A percentile compares a stretch with the other conserved stretches of the same genome.
These are phyloP conservation scores for Clarias magur DNA, from an alignment of 2,113 vertebrate genomes.

Conservation along the genomic window DNA sequence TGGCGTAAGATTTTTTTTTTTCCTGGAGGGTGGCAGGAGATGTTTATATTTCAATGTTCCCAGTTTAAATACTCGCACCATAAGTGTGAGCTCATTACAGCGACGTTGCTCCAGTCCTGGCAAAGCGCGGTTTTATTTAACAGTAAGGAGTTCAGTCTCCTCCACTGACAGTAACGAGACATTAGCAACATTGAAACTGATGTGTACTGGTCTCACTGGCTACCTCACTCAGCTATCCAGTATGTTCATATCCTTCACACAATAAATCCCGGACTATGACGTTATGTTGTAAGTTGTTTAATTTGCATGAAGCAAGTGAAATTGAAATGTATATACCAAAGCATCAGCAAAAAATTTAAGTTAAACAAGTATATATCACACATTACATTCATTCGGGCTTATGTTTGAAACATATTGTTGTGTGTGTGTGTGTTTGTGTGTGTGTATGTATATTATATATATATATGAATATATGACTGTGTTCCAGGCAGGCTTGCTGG, in stretches of 20 bases:
- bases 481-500: too few relatives aligned
- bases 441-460: too few relatives aligned
- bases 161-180: neutral
- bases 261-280: too few relatives aligned
- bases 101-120: neutral
- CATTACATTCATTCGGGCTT: too few relatives aligned
- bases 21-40: neutral
- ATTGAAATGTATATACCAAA: too few relatives aligned
- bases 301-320: too few relatives aligned
- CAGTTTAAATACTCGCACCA: neutral
- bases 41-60: neutral
- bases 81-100: neutral
- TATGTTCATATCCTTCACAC: neutral
- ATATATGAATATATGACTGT: too few relatives aligned
- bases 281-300: too few relatives aligned
- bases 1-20: neutral
- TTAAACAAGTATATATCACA: too few relatives aligned
- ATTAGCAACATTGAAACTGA: neutral
- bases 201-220: neutral
- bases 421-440: too few relatives aligned
- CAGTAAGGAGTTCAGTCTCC: neutral
- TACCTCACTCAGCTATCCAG: neutral
- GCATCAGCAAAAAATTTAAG: too few relatives aligned
- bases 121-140: neutral
- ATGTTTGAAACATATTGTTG: too few relatives aligned